These are phyloP conservation scores for Ceyx cyanopectus DNA, from an alignment of 2,113 vertebrate species.

Conservation along the genomic window DNA sequence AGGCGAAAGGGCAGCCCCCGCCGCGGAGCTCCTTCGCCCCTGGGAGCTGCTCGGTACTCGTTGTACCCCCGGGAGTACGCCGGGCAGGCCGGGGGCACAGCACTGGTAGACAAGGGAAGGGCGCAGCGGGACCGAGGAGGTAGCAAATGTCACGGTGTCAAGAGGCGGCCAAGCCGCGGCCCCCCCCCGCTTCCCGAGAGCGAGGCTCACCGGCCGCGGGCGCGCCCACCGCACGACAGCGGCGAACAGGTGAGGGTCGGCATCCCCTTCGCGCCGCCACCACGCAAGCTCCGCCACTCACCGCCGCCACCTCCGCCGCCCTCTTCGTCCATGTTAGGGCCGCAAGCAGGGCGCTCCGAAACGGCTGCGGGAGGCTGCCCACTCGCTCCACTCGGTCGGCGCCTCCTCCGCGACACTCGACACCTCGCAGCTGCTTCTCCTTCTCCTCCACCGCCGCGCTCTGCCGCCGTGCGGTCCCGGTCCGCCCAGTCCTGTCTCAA, in stretches of 20 bases:
- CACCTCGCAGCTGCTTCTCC: neutral
- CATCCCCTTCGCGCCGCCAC: neutral
- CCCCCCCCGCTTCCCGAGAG: no score
- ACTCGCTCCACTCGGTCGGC: neutral
- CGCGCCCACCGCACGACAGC: neutral
- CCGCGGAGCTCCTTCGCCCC: neutral
- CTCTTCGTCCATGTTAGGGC: slow-evolving; percentile 58
- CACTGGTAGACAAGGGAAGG: neutral
- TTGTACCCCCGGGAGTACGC: neutral
- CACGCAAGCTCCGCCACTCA: neutral
- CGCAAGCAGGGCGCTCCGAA: neutral
- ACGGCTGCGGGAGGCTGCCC: neutral
- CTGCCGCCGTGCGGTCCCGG: neutral
- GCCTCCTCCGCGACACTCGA: neutral
- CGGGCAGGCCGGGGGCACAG: neutral
- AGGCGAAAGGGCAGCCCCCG: neutral
- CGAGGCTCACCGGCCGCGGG: no score
- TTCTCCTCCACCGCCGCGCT: neutral
- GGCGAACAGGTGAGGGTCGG: neutral
- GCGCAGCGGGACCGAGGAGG: neutral
- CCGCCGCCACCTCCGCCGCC: slow-evolving; percentile 52
- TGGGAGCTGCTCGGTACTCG: neutral
- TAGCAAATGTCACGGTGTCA: neutral
- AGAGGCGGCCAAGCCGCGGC: neutral
- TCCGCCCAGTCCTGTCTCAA: neutral